A percentile compares a stretch with the other conserved stretches of the same genome.
These are phyloP conservation scores for Chelmon rostratus DNA, from an alignment of 2,797 vertebrate species.

Conservation along the genomic window DNA sequence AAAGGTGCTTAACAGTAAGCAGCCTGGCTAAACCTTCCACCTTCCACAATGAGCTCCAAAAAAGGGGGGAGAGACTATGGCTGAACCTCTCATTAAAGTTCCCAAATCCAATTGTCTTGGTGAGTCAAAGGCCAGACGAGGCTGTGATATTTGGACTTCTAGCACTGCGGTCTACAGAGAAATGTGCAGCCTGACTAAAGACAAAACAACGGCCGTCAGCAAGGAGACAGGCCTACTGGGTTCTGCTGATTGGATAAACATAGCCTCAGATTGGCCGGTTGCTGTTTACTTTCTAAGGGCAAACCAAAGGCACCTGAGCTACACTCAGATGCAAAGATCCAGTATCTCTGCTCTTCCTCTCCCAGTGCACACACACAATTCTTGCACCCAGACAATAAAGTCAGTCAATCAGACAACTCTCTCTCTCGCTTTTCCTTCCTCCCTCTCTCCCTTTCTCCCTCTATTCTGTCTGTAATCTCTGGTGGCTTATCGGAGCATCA, in stretches of 20 bases:
- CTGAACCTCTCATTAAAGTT: conserved; percentile 75
- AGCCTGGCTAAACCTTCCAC: conserved; percentile 61
- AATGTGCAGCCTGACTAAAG: conserved; percentile 64
- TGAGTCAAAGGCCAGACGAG: conserved; percentile 75
- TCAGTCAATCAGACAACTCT: conserved; percentile 68
- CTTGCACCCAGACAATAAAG: conserved; percentile 66
- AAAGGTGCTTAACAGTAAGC: conserved; percentile 62
- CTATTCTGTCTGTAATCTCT: conserved; percentile 73
- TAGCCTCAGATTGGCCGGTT: conserved; percentile 55
- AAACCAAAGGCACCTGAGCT: conserved; percentile 72
- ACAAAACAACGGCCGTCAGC: conserved; percentile 70
- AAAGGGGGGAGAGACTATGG: conserved; percentile 45
- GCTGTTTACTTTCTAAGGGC: conserved; percentile 76
- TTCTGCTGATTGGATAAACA: conserved; percentile 76
- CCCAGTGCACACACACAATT: conserved; percentile 27
- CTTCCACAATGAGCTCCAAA: conserved; percentile 55
- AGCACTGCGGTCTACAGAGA: conserved; percentile 50
- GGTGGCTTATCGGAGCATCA: conserved; percentile 82
- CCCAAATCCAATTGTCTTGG: conserved; percentile 75
- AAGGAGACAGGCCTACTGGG: conserved; percentile 58
- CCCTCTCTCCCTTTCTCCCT: conserved; percentile 29
- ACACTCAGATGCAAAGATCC: conserved; percentile 65
- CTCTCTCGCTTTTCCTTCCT: conserved; percentile 21
- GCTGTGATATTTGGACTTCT: conserved; percentile 71
- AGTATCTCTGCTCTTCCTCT: conserved; percentile 54